phyloP scores from a whole-genome alignment of 2,888 invertebrate genomes.

The Halocaridina rubra region DNA sequence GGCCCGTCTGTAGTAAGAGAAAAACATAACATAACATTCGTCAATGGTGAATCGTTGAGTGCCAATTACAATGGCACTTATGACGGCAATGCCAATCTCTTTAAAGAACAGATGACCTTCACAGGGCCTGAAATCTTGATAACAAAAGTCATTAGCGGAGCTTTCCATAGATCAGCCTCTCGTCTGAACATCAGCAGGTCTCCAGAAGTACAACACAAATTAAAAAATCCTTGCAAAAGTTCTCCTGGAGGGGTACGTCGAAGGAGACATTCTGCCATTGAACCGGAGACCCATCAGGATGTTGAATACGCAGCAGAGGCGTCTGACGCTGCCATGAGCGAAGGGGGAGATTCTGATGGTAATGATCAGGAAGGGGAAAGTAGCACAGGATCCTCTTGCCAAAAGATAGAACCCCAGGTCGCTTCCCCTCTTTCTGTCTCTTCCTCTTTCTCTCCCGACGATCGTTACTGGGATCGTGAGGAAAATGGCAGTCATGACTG shows the following conservation, averaged over 20 bases:
- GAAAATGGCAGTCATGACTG: constrained; percentile 20
- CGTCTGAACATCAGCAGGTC: background rate
- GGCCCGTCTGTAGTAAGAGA: background rate
- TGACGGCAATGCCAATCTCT: constrained; percentile 46
- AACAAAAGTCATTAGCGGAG: constrained; percentile 17
- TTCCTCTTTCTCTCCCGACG: constrained; percentile 22
- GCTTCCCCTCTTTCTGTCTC: background rate
- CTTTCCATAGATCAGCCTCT: background rate
- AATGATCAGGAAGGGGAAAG: background rate
- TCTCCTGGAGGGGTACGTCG: background rate
- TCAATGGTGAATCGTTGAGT: constrained; percentile 16
- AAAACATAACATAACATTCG: constrained; percentile 9
- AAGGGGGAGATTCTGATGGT: constrained; percentile 29
- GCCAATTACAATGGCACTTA: constrained; percentile 34
- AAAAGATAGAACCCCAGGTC: background rate
- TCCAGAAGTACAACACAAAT: background rate
- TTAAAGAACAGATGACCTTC: constrained; percentile 37
- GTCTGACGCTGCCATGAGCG: constrained; percentile 31
- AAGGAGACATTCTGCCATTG: constrained; percentile 29
- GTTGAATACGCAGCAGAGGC: constrained; percentile 12
- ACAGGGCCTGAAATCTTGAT: constrained; percentile 37
- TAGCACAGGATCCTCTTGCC: constrained; percentile 27
- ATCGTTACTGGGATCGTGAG: constrained; percentile 21
- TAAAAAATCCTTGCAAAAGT: background rate
- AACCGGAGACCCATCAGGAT: constrained; percentile 14